Evolutionary conservation across 2,797 vertebrate genomes (phyloP), one percentile per base, ranked within the genome.

Genomic region (Enteromius viviparus): DNA sequence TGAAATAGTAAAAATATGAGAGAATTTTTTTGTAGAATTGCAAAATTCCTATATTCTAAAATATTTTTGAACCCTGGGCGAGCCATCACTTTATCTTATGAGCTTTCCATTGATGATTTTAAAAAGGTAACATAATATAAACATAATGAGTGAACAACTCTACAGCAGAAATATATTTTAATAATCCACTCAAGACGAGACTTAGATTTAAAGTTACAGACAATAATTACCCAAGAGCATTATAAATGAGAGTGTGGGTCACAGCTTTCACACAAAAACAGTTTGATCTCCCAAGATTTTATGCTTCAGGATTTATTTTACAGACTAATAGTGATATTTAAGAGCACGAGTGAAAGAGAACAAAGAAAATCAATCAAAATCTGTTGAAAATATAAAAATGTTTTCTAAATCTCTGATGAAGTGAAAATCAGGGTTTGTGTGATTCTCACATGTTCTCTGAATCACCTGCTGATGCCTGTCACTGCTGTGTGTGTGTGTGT

Each of bases 391-490:
- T 23, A 5, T 26, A 6, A 47, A 70, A 42, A 26, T 26, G 2
- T 26, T 9, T 3, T 3, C 6, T 21, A 12, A 26, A 23, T 47
- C 6, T 70, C 0, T 70, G n/a, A 42, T 15, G 1, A 0, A 29
- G 45, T 11, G 8, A 32, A 10, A 11, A 72, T 23, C 37, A 69
- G 66, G 15, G 45, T 26, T 40, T 21, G 17, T 29, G 37, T 19
- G 42, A 32, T n/a, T 34, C 47, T 21, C 53, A n/a, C 49, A 51
- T 3, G 8, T 55, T 58, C 53, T 14, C 62, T 15, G 55, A 69
- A 17, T 78, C 87, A 88, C 87, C 87, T 88, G 87, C 66, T 86
- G 76, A 32, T n/a, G 80, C n/a, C n/a, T n/a, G n/a, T n/a, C n/a
- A n/a, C n/a, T n/a, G n/a, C n/a, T 64, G 76, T 70, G 60, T 88